phyloP scores from a whole-genome alignment of 2,888 invertebrate genomes.

The Galerucella pusilla region DNA sequence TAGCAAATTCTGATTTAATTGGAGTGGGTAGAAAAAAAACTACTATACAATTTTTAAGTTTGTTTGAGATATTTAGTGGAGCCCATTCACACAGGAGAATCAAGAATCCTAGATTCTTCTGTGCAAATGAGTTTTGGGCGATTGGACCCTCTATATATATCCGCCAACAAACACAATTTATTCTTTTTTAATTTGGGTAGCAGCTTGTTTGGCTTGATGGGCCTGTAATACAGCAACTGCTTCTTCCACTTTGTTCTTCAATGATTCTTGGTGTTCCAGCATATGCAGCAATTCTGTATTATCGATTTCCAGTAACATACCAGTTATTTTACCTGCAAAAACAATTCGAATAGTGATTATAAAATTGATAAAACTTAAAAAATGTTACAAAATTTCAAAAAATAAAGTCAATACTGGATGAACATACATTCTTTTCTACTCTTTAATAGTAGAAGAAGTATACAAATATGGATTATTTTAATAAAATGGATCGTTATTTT shows the following conservation, averaged over 20 bases:
- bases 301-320: slow-evolving; percentile 98
- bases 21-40: too few species aligned
- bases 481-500: too few species aligned
- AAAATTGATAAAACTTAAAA: too few species aligned
- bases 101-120: background rate
- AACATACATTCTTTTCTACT: too few species aligned
- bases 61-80: background rate
- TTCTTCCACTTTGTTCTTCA: slow-evolving; percentile 97
- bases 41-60: too few species aligned
- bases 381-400: too few species aligned
- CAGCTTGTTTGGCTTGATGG: slow-evolving; percentile 90
- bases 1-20: too few species aligned
- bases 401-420: too few species aligned
- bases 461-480: too few species aligned
- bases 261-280: slow-evolving; percentile 95
- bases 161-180: slow-evolving; percentile 51
- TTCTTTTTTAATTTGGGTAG: slow-evolving; percentile 71
- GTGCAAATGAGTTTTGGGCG: background rate
- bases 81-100: background rate
- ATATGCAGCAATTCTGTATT: slow-evolving; percentile 97
- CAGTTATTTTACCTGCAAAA: slow-evolving; percentile 86
- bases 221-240: slow-evolving; percentile 98
- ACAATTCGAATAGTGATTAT: too few species aligned
- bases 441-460: too few species aligned
- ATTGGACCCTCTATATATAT: background rate